Evolutionary conservation across 2,888 invertebrate genomes (phyloP).

Genomic region (Archips crataeganus): DNA sequence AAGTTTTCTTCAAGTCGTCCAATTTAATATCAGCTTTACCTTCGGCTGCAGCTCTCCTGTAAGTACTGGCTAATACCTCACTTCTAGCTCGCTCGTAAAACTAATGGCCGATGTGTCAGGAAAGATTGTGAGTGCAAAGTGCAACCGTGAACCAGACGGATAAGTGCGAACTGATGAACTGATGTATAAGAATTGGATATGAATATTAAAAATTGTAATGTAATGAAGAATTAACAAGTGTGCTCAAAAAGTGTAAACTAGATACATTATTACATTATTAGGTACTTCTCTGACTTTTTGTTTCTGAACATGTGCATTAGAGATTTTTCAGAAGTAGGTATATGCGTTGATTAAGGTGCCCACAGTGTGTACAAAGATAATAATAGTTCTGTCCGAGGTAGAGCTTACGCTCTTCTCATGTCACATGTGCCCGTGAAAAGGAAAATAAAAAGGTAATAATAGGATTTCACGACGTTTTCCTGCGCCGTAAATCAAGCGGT

Average conservation of each 20-base stretch:
- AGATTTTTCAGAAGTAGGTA: background rate
- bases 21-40: background rate
- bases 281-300: too few relatives aligned
- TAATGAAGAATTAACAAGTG: too few relatives aligned
- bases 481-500: slow-evolving; percentile 36
- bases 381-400: slow-evolving; percentile 22
- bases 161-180: too few relatives aligned
- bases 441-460: slow-evolving; percentile 42
- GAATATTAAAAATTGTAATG: too few relatives aligned
- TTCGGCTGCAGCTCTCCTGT: background rate
- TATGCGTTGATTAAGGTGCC: background rate
- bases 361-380: background rate
- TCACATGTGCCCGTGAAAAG: slow-evolving; percentile 38
- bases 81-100: background rate
- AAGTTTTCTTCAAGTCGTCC: background rate
- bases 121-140: background rate
- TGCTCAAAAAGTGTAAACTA: too few relatives aligned
- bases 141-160: background rate
- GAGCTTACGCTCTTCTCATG: slow-evolving; percentile 31
- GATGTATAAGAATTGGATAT: too few relatives aligned
- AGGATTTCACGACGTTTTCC: slow-evolving; percentile 38
- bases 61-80: background rate
- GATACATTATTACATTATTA: too few relatives aligned
- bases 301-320: too few relatives aligned
- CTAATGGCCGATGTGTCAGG: background rate